Base-by-base conservation (phyloP, 2,888 invertebrate genomes). In the Muscina levida region DNA sequence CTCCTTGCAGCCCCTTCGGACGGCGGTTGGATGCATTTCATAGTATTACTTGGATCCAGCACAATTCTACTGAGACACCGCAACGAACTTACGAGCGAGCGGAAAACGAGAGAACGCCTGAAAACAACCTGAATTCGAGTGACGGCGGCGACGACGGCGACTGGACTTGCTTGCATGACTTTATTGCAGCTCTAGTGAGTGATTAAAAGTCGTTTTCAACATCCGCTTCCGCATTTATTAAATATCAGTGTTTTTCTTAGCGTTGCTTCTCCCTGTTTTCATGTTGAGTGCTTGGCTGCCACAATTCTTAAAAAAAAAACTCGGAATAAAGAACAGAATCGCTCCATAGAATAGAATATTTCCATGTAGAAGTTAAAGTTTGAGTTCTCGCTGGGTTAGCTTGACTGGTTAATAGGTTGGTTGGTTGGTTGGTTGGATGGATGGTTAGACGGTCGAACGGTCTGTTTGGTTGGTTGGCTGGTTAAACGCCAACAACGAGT, bases 161-260 rank as follows among this genome's bases (percentile, higher is more conserved):
- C 84, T 85, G 84, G 82, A 86, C 85, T 85, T 84, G 86, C 85
- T 85, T 84, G 86, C 85, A 84, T 87, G 86, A 87, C 88, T 87
- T 87, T 81, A 87, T 87, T 88, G 85, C 85, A 77, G 85, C 87
- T 88, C 62, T 62, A 39, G 62, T 62, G 62, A 88, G 87, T 88
- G 87, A 86, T 86, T 86, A 85, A 82, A 83, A 76, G 82, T 81
- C 76, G 82, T 86, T 86, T 87, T 84, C 85, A 86, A 88, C 88
- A 88, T 88, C 88, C 88, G 88, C 88, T 88, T 88, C 88, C 88
- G 88, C 88, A 88, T 88, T 87, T 87, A 86, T 80, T 82, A 78
- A 80, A 70, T 79, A 73, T 74, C 72, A 70, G 68, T 39, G 46
- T 72, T 75, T 51, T 72, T 74, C 62, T 75, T 78, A 65, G 22